Evolutionary conservation across 2,888 invertebrate species (phyloP).

Genomic region (Dynastes hyllus): DNA sequence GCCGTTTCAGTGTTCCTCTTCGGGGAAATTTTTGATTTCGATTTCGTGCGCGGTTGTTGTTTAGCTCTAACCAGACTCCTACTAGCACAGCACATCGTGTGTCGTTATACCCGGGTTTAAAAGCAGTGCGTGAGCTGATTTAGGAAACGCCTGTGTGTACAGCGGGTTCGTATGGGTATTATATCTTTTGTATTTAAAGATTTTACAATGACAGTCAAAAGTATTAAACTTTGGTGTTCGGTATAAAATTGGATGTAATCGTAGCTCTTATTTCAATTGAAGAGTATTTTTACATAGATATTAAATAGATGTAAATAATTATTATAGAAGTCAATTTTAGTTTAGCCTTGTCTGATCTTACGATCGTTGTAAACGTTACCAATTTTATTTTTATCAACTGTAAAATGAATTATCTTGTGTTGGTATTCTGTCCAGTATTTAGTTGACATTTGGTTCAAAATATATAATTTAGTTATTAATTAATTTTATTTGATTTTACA

Average conservation of each 20-base stretch:
- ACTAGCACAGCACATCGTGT: not conserved
- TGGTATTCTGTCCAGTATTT: too few species aligned
- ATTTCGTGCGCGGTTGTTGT: not conserved
- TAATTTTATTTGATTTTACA: too few species aligned
- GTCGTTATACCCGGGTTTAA: not conserved
- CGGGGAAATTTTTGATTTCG: slow-evolving; percentile 28
- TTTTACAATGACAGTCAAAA: slow-evolving; percentile 16
- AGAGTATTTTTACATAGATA: too few species aligned
- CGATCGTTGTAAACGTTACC: too few species aligned
- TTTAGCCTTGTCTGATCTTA: too few species aligned
- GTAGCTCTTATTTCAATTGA: not conserved
- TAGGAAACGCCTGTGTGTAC: slow-evolving; percentile 28
- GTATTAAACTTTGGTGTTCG: not conserved
- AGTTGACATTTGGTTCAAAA: too few species aligned
- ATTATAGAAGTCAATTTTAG: too few species aligned
- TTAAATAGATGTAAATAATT: too few species aligned
- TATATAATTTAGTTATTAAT: too few species aligned
- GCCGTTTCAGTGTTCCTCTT: not conserved
- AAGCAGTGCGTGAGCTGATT: slow-evolving; percentile 12
- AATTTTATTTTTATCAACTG: too few species aligned
- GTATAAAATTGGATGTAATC: too few species aligned
- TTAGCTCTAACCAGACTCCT: not conserved
- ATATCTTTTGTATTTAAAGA: slow-evolving; percentile 1
- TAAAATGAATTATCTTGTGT: too few species aligned
- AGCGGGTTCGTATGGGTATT: not conserved